These are phyloP conservation scores for Rapana venosa DNA, from an alignment of 2,888 invertebrate genomes.

Conservation along the genomic window DNA sequence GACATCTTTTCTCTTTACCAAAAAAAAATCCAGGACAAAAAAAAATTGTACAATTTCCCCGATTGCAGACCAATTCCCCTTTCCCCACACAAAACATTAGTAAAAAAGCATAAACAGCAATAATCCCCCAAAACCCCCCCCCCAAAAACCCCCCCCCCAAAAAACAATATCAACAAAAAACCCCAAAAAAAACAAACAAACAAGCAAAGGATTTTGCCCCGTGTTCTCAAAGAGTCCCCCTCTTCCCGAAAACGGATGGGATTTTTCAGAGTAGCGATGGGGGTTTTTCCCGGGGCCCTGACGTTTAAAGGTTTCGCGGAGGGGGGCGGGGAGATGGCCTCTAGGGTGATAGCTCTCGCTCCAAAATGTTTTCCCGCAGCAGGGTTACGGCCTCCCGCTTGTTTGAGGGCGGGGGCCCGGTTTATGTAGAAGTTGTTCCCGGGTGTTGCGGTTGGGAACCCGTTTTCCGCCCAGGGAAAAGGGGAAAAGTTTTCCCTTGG, in stretches of 20 bases:
- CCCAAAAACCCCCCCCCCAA: too few species aligned
- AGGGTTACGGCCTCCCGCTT: slow-evolving; percentile 26
- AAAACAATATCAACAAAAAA: too few species aligned
- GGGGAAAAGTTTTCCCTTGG: not conserved
- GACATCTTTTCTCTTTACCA: too few species aligned
- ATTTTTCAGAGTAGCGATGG: slow-evolving; percentile 24
- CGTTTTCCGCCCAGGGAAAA: not conserved
- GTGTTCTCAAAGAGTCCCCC: slow-evolving; percentile 1
- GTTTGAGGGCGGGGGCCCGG: not conserved
- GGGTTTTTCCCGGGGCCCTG: not conserved
- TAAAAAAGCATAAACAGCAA: too few species aligned
- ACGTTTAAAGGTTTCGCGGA: not conserved
- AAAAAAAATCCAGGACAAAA: too few species aligned
- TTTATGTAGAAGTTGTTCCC: not conserved
- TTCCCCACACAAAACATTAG: too few species aligned
- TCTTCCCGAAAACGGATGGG: not conserved
- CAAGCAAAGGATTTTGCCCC: too few species aligned
- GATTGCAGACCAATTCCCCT: too few species aligned
- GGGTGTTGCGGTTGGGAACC: not conserved
- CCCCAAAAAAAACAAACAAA: too few species aligned
- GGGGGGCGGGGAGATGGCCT: slow-evolving; percentile 11
- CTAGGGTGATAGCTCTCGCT: slow-evolving; percentile 19
- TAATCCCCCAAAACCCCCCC: too few species aligned
- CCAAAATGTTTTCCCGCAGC: slow-evolving; percentile 32
- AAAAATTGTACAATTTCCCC: too few species aligned